Evolutionary conservation across 2,888 invertebrate genomes (phyloP), one percentile per base, ranked within the genome.

Genomic region (Trypoxylon attenuatum): DNA sequence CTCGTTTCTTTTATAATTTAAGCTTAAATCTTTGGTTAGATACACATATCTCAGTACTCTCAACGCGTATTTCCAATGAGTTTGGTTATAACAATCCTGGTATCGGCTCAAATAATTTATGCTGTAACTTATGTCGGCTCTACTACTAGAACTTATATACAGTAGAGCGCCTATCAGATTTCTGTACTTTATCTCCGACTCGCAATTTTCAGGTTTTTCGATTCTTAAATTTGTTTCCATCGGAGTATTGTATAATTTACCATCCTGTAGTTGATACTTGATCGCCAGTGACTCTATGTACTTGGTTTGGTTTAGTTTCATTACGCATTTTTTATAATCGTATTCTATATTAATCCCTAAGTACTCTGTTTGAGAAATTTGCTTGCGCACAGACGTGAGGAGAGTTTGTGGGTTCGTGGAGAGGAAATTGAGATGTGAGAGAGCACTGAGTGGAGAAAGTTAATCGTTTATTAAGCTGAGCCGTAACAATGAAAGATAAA

Each of bases 71-170:
- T 67, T 67, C 22, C 19, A 64, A 46, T 64, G 69, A 1, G 39
- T 72, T 3, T 43, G 22, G 15, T 53, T 15, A 41, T 49, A 67
- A 16, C 54, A 39, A 39, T 52, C 62, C 33, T 69, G 72, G 6
- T 39, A 69, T 39, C 64, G 16, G 10, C 61, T 69, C 27, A 69
- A 19, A n/a, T 68, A 72, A 10, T 72, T 65, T 3, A 69, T 57
- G 49, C 57, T 60, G 15, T 39, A 67, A n/a, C n/a, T n/a, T n/a
- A n/a, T n/a, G n/a, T n/a, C n/a, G n/a, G n/a, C n/a, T n/a, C 66
- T 63, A 1, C 66, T 63, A 2, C 42, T 33, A 0, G 56, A 27
- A 39, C 57, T 65, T 5, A 65, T 49, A 33, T 71, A 69, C 18
- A 66, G 33, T 13, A 63, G 13, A 19, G 55, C 55, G 5, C 60